Base-by-base conservation (phyloP, 1,140 invertebrate genomes). In the Halesus radiatus region DNA sequence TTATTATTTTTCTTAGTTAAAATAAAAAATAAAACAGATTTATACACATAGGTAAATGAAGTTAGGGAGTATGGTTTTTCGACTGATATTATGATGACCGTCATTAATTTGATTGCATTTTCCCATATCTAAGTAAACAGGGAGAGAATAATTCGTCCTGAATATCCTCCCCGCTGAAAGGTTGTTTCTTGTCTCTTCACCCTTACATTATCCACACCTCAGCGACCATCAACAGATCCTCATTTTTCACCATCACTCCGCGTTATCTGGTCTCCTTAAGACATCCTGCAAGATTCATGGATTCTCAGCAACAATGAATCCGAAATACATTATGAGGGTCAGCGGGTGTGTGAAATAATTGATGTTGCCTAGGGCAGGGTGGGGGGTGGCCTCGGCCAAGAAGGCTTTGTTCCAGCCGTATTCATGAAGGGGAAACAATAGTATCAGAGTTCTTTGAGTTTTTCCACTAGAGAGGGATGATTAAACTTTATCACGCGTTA, bases 351-450 rank as follows among this genome's bases (percentile, higher is more conserved):
- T 45, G 53, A 18, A 76, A 60, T 76, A 76, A 76, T 60, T 76
- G 68, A 72, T 72, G 68, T 22, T 3, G 62, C 7, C 53, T 20
- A 20, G 29, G 0, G 32, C 62, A 5, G 18, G 13, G 74, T 20
- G 26, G 74, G 53, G 50, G 10, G 26, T n/a, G 3, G 15, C 56
- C 16, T 60, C 50, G 70, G 23, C n/a, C 20, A 18, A 4, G n/a
- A 23, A 60, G 20, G 56, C 72, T 32, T 53, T 53, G 22, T 26
- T 74, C 16, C 22, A 52, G 26, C 53, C 18, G 74, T 60, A 76
- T 76, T 76, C 62, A 76, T 76, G 74, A 76, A 76, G 60, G 54
- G 53, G 20, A 20, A 76, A 60, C 54, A 76, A 76, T 76, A 16
- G 23, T 15, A 22, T 18, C 50, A 23, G 29, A 72, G 4, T 54